phyloP scores from a whole-genome alignment of 1,140 invertebrate species.

The Pseudachorutes palmiensis region DNA sequence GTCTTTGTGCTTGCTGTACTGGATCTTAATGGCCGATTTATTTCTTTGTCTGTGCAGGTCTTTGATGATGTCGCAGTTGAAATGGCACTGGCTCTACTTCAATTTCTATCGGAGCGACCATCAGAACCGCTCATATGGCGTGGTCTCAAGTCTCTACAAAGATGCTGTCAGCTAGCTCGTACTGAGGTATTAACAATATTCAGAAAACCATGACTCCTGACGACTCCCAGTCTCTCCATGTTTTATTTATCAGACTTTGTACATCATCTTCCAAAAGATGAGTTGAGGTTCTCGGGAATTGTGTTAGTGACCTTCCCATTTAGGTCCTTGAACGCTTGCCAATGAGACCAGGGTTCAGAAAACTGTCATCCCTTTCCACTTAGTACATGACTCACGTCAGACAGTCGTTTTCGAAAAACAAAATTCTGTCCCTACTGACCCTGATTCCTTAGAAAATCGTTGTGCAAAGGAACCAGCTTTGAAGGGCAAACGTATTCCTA shows the following conservation, averaged over 20 bases:
- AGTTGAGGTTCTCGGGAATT: neutral
- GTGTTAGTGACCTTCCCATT: neutral
- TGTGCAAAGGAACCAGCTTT: too few relatives aligned
- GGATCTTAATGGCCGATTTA: neutral
- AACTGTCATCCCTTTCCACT: neutral
- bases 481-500: too few relatives aligned
- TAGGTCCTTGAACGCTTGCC: neutral
- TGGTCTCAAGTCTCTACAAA: constrained; percentile 65
- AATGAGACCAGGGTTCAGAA: constrained; percentile 2
- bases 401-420: neutral
- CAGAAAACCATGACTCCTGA: too few relatives aligned
- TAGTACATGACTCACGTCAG: neutral
- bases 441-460: too few relatives aligned
- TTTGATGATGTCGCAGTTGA: constrained; percentile 90
- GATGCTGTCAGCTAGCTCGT: constrained; percentile 67
- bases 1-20: neutral
- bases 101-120: constrained; percentile 72
- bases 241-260: too few relatives aligned
- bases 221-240: too few relatives aligned
- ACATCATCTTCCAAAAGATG: constrained; percentile 4
- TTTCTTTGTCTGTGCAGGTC: constrained; percentile 51
- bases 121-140: constrained; percentile 70
- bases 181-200: constrained; percentile 49
- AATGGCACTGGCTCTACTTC: constrained; percentile 80
- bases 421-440: neutral